Conservation (phyloP, 2,888 invertebrate species). For the Nephrotoma guestfalica region DNA sequence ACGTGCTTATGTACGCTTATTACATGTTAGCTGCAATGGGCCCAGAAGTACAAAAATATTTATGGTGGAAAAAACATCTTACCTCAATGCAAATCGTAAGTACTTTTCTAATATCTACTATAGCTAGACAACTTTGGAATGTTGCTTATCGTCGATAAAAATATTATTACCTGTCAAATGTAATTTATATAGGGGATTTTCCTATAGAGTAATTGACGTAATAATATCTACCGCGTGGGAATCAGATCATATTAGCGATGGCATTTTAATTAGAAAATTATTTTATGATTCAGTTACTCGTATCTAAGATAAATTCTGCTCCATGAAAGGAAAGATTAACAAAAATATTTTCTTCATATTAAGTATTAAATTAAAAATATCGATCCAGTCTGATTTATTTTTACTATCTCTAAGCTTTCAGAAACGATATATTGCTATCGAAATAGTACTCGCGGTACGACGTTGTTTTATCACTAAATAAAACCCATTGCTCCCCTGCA, state of each 20-base stretch:
- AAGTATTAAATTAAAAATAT: not conserved
- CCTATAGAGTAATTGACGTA: not conserved
- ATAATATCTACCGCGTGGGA: not conserved
- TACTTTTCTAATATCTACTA: slow-evolving; percentile 10
- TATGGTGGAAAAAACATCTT: slow-evolving; percentile 92
- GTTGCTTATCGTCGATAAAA: not conserved
- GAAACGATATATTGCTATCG: no score
- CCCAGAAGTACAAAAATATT: slow-evolving; percentile 71
- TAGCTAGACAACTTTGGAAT: not conserved
- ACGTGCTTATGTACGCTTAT: slow-evolving; percentile 84
- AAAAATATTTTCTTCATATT: not conserved
- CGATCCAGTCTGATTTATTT: no score
- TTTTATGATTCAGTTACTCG: not conserved
- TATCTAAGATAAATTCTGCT: not conserved
- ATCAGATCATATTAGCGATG: not conserved
- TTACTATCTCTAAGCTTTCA: no score
- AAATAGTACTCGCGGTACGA: no score
- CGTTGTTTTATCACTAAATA: no score
- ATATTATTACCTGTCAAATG: not conserved
- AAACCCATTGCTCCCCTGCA: no score
- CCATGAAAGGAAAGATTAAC: not conserved
- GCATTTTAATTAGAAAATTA: not conserved
- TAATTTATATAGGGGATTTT: not conserved
- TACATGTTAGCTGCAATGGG: slow-evolving; percentile 80
- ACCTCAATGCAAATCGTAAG: slow-evolving; percentile 73